Percentiles rank a stretch among this genome's conserved stretches.
These are phyloP conservation scores for Pangasius krempfi DNA, from an alignment of 2,797 vertebrate species.

Conservation along the genomic window DNA sequence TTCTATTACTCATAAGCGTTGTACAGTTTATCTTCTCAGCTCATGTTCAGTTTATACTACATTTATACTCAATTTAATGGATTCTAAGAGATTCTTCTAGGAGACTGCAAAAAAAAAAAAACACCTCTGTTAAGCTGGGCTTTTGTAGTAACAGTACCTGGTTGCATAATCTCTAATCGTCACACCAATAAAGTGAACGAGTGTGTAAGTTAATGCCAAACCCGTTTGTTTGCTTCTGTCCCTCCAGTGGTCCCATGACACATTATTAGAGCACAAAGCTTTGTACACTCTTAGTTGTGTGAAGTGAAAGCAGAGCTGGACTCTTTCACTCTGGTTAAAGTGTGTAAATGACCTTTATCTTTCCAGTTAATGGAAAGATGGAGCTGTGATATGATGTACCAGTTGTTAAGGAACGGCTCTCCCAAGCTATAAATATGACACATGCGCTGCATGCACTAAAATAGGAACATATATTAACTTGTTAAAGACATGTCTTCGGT, in stretches of 20 bases:
- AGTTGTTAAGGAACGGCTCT: neutral
- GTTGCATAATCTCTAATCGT: conserved; percentile 55
- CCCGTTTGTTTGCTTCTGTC: conserved; percentile 58
- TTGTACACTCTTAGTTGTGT: conserved; percentile 61
- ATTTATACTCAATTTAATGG: neutral
- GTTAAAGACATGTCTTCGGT: neutral
- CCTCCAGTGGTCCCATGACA: conserved; percentile 58
- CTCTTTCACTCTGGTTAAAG: conserved; percentile 14
- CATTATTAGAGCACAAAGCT: conserved; percentile 72
- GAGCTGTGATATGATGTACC: neutral
- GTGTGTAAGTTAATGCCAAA: conserved; percentile 62
- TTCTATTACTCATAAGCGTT: neutral
- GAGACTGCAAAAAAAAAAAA: neutral
- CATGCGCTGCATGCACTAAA: too few species aligned
- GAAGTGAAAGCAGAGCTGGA: conserved; percentile 57
- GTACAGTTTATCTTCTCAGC: neutral
- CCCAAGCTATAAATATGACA: neutral
- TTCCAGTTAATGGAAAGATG: neutral
- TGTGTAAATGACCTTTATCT: conserved; percentile 23
- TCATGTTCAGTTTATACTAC: neutral
- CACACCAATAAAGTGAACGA: conserved; percentile 53
- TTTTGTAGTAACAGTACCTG: conserved; percentile 34
- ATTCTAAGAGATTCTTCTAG: neutral
- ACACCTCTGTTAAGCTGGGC: conserved; percentile 53
- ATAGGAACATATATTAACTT: neutral